A percentile compares a stretch with the other conserved stretches of the same genome.
These are phyloP conservation scores for Bostrychus sinensis DNA, from an alignment of 2,113 vertebrate species.

Conservation along the genomic window DNA sequence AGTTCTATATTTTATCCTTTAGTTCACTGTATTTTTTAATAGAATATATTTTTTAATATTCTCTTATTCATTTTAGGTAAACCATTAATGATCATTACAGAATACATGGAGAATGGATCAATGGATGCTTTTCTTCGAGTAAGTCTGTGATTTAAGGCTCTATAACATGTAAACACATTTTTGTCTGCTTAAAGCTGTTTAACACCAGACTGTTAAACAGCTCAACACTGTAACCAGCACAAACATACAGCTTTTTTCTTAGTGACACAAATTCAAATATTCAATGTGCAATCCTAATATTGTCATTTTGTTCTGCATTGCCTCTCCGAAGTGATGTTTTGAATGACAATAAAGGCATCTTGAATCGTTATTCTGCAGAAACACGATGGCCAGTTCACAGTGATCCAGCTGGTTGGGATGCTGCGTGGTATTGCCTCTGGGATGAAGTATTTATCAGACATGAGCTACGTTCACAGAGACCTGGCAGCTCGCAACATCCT, in stretches of 20 bases:
- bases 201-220: too few species aligned
- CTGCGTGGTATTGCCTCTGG: slow-evolving; percentile 96
- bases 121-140: slow-evolving; percentile 97
- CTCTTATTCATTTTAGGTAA: slow-evolving; percentile 82
- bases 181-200: too few species aligned
- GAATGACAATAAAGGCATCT: too few species aligned
- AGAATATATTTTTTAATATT: neutral
- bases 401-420: slow-evolving; percentile 98
- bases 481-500: slow-evolving; percentile 95
- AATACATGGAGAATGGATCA: slow-evolving; percentile 99
- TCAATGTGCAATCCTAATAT: too few species aligned
- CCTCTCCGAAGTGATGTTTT: too few species aligned
- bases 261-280: too few species aligned
- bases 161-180: too few species aligned
- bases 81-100: slow-evolving; percentile 98
- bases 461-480: slow-evolving; percentile 97
- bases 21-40: neutral
- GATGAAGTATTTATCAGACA: slow-evolving; percentile 98
- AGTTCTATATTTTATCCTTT: neutral
- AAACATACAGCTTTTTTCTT: neutral
- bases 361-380: slow-evolving; percentile 82
- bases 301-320: too few species aligned
- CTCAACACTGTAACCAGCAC: too few species aligned
- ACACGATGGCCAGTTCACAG: slow-evolving; percentile 95
- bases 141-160: slow-evolving; percentile 47